Percentiles rank a stretch among this genome's conserved stretches.
Conservation (phyloP, 2,797 vertebrate species). For the Bufotes viridis region DNA sequence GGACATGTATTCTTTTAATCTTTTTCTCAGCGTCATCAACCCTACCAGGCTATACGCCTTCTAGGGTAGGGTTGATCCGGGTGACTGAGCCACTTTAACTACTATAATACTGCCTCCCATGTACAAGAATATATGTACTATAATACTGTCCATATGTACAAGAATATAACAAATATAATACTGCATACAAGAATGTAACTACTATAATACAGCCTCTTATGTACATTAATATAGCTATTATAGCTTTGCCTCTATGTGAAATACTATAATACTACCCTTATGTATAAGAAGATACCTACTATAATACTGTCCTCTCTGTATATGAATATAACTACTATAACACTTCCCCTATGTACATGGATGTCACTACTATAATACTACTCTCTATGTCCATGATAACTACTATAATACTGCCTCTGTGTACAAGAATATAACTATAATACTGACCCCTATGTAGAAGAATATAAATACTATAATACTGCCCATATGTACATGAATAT, state of each 20-base stretch:
- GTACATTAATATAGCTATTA: not conserved
- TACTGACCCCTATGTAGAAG: not conserved
- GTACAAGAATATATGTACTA: conserved; percentile 4
- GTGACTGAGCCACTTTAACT: not conserved
- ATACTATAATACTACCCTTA: conserved; percentile 7
- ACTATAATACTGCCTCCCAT: conserved; percentile 6
- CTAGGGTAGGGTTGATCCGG: too few species aligned
- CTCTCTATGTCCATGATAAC: not conserved
- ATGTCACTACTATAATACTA: not conserved
- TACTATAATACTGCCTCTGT: conserved; percentile 10
- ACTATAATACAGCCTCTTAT: conserved; percentile 1
- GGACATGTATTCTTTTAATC: not conserved
- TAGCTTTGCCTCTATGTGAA: not conserved
- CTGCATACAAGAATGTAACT: conserved; percentile 4
- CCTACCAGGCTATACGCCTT: too few species aligned
- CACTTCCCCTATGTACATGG: not conserved
- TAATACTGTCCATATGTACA: not conserved
- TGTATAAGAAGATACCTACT: conserved; percentile 2
- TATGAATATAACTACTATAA: conserved; percentile 12
- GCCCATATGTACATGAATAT: too few species aligned
- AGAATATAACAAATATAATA: conserved; percentile 13
- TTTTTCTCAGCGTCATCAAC: not conserved
- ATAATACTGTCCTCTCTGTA: not conserved
- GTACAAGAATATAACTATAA: conserved; percentile 6
- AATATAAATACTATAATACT: not conserved